Evolutionary conservation across 1,140 invertebrate species (phyloP).

Genomic region (Venturia canescens): DNA sequence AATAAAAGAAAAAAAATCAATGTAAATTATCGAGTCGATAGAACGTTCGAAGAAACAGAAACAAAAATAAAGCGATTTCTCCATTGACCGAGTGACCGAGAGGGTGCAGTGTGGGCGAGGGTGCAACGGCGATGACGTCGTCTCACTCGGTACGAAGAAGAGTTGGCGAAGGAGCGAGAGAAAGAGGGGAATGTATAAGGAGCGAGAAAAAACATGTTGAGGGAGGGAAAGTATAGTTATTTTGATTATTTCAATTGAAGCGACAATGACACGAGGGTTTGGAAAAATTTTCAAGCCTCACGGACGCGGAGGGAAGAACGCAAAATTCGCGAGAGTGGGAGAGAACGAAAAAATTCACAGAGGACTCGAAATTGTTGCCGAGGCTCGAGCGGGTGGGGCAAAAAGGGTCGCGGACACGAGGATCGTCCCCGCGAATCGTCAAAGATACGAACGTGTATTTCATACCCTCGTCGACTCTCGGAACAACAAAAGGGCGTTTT

Average conservation of each 20-base stretch:
- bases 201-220: not conserved
- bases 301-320: not conserved
- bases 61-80: not conserved
- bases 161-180: not conserved
- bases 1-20: too few species aligned
- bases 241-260: too few species aligned
- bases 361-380: not conserved
- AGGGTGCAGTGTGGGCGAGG: not conserved
- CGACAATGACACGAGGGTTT: not conserved
- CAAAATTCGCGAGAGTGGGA: not conserved
- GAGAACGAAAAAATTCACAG: not conserved
- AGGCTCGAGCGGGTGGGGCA: not conserved
- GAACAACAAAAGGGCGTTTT: too few species aligned
- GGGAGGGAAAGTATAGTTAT: not conserved
- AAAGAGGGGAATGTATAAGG: not conserved
- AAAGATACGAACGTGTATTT: not conserved
- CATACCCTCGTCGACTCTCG: too few species aligned
- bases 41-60: not conserved
- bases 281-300: not conserved
- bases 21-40: not conserved
- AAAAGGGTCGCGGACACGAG: not conserved
- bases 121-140: not conserved
- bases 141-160: not conserved
- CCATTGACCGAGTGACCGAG: conserved; percentile 24
- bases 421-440: not conserved